Evolutionary conservation across 2,888 invertebrate species (phyloP).

Genomic region (Limenitis camilla): DNA sequence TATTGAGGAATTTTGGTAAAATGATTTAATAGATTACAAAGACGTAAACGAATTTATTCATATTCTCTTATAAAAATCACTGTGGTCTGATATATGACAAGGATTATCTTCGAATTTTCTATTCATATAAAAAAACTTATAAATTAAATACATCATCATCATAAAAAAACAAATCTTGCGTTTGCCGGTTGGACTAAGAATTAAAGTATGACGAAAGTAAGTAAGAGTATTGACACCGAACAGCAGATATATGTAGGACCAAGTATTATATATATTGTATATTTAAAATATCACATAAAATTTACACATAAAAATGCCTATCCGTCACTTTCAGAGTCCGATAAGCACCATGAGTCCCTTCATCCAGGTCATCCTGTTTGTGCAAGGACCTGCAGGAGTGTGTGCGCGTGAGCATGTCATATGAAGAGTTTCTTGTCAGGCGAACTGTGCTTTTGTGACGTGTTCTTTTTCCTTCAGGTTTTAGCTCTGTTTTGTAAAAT

Average conservation of each 20-base stretch:
- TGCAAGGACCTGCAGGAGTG: conserved; percentile 57
- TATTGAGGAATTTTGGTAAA: too few species aligned
- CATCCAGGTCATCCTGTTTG: conserved; percentile 51
- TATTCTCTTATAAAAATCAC: too few species aligned
- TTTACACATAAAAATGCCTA: conserved; percentile 33
- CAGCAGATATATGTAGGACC: background rate
- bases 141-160: too few species aligned
- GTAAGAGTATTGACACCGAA: too few species aligned
- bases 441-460: conserved; percentile 49
- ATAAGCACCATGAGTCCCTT: conserved; percentile 56
- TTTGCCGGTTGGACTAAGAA: too few species aligned
- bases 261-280: background rate
- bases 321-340: conserved; percentile 54
- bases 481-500: conserved; percentile 60
- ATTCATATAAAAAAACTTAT: too few species aligned
- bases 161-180: too few species aligned
- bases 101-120: too few species aligned
- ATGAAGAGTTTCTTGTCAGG: conserved; percentile 47
- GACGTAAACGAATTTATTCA: too few species aligned
- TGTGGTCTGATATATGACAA: too few species aligned
- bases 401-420: conserved; percentile 57
- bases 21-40: too few species aligned
- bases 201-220: too few species aligned
- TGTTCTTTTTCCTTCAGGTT: conserved; percentile 42
- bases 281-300: background rate